Base-by-base conservation (phyloP, 2,113 vertebrate genomes). In the Aleadryas rufinucha region DNA sequence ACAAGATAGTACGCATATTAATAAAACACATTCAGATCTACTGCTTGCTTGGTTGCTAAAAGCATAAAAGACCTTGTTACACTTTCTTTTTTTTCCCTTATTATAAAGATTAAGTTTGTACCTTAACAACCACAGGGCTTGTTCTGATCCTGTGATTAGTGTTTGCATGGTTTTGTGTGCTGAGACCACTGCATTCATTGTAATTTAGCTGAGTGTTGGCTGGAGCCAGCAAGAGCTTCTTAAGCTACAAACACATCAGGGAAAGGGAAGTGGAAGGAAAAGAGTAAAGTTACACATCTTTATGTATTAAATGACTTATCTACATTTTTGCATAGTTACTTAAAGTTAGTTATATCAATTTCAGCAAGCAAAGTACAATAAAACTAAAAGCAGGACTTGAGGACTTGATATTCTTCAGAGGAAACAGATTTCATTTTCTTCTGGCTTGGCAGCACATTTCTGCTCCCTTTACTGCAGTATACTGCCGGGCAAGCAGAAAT, bases 171-270 rank as follows among this genome's bases (percentile, higher is more conserved):
- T 99, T 99, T 98, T 99, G 99, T 97, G 98, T 98, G 97, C 99
- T 99, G 98, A 99, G 98, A 98, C 99, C 99, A 97, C 98, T 99
- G 98, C 99, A 99, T 98, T 99, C 99, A 99, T 99, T 99, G 98
- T 99, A 99, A 98, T 99, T 99, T 98, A 99, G 98, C 98, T 99
- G 99, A 98, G 99, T 99, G 98, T 99, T 99, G 97, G 99, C 99
- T 61, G 99, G 99, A 93, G 99, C 99, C 98, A 99, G 98, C 98
- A 99, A 98, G 98, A 99, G 99, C 98, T 99, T 99, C 99, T 99
- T 99, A 98, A 99, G 98, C 99, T 99, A 98, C 93, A 97, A 97
- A 97, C 47, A 97, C 81, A 98, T 74, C 42, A 93, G 87, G 92
- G 56, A 94, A 97, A 83, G 53, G 53, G 44, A 89, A 65, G 52